Conservation (phyloP, 2,888 invertebrate genomes). For the Nemapogon koenigi region DNA sequence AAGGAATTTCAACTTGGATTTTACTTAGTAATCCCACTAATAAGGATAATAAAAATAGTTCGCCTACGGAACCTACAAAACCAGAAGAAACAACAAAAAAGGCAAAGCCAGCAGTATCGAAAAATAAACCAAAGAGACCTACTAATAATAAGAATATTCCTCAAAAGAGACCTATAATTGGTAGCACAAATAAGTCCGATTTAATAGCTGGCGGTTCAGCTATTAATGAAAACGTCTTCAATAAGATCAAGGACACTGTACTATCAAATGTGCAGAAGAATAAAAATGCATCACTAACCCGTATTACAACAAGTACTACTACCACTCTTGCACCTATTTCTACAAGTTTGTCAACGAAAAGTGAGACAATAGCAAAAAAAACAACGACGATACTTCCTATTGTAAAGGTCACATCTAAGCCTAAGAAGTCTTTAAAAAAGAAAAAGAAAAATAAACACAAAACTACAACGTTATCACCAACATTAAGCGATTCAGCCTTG, state of each 20-base stretch:
- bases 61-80: conserved; percentile 47
- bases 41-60: conserved; percentile 27
- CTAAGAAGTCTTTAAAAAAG: conserved; percentile 30
- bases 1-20: conserved; percentile 80
- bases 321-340: conserved; percentile 26
- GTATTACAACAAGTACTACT: conserved; percentile 26
- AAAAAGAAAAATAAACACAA: conserved; percentile 48
- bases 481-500: conserved; percentile 39
- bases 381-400: conserved; percentile 26
- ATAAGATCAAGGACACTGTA: conserved; percentile 69
- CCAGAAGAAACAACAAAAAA: conserved; percentile 37
- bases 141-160: conserved; percentile 30
- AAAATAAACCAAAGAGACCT: conserved; percentile 45
- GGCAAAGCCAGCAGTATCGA: conserved; percentile 30
- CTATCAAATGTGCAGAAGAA: conserved; percentile 60
- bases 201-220: conserved; percentile 52
- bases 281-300: conserved; percentile 34
- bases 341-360: conserved; percentile 19
- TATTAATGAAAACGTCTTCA: conserved; percentile 56
- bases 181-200: conserved; percentile 53
- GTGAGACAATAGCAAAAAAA: conserved; percentile 30
- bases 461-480: conserved; percentile 30
- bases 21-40: conserved; percentile 63
- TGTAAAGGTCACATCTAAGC: conserved; percentile 34
- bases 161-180: conserved; percentile 45